Conservation (phyloP, 2,113 vertebrate genomes). For the Willisornis vidua region DNA sequence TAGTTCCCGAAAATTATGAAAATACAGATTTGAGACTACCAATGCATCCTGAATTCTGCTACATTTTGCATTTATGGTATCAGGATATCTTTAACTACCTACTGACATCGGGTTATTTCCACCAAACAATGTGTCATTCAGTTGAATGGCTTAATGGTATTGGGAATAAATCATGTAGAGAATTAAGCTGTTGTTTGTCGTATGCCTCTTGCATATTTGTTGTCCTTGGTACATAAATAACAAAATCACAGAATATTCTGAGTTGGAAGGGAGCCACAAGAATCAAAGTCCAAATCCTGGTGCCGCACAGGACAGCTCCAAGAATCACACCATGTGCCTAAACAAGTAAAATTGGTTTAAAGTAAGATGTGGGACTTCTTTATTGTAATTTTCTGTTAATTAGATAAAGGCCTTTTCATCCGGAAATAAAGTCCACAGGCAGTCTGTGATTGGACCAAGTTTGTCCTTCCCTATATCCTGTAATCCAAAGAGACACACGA, state of each 20-base stretch:
- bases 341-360: background rate
- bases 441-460: background rate
- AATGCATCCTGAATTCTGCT: background rate
- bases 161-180: background rate
- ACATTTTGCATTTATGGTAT: background rate
- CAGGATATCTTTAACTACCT: background rate
- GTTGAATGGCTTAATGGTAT: background rate
- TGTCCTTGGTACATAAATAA: background rate
- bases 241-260: background rate
- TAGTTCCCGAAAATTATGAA: background rate
- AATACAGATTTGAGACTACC: background rate
- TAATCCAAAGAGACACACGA: conserved; percentile 32
- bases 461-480: background rate
- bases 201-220: background rate
- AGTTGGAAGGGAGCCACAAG: background rate
- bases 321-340: background rate
- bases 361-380: background rate
- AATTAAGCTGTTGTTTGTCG: background rate
- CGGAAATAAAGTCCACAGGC: background rate
- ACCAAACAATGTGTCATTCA: background rate
- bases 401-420: background rate
- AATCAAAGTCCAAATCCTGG: background rate
- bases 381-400: background rate
- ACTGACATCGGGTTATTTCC: background rate
- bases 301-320: background rate